Conservation (phyloP, 1,140 invertebrate species). For the Drosophila repleta region DNA sequence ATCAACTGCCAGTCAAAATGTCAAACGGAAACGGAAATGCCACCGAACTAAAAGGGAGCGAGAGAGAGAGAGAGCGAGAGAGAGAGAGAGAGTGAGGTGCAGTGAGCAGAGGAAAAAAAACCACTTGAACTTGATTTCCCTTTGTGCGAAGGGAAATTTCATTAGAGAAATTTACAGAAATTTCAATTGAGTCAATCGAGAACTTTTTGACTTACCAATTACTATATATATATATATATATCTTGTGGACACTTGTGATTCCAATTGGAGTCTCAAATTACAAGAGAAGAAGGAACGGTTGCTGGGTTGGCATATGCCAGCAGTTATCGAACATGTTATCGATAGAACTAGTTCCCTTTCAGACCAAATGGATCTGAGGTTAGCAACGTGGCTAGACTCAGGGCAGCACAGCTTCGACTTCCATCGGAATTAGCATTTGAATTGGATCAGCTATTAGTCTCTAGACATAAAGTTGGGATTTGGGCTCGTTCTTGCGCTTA, state of each 20-base stretch:
- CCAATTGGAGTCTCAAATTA: no score
- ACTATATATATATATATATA: no score
- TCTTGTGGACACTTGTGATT: no score
- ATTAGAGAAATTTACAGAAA: slow-evolving; percentile 1
- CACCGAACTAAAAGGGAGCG: slow-evolving; percentile 2
- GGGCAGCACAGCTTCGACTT: no score
- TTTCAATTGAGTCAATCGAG: slow-evolving; percentile 6
- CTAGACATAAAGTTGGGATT: background rate
- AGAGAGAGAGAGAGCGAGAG: background rate
- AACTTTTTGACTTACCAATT: no score
- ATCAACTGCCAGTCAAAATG: slow-evolving; percentile 51
- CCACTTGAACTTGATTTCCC: background rate
- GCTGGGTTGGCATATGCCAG: no score
- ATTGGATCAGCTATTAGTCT: background rate
- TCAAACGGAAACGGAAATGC: slow-evolving; percentile 26
- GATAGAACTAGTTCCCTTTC: no score
- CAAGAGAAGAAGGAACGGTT: no score
- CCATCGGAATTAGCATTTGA: no score
- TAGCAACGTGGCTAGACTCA: no score
- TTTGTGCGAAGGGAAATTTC: slow-evolving; percentile 14
- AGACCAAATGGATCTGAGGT: no score
- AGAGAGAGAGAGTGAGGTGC: background rate
- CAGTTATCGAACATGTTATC: no score
- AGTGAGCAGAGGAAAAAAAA: background rate
- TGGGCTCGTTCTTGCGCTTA: background rate